Evolutionary conservation across 2,113 vertebrate genomes (phyloP), one percentile per base, ranked within the genome.

Genomic region (Oophaga pumilio): DNA sequence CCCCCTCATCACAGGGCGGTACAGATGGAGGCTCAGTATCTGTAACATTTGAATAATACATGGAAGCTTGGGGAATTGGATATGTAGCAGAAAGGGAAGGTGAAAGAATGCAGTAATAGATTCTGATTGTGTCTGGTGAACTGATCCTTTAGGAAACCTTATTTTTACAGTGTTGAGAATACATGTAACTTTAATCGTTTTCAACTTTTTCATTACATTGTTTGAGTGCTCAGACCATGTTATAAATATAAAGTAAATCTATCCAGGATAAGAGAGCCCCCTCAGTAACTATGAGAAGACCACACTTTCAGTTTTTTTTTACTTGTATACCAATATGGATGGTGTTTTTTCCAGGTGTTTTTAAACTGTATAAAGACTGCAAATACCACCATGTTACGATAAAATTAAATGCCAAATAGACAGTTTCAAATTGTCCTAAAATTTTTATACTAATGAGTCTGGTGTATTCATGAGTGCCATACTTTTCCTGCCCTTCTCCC

Each of bases 31-130:
- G 86, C 73, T 76, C 26, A 26, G 56, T 88, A 76, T 82, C 86
- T 74, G 86, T 74, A 87, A 62, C 86, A 52, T 87, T 28, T 88
- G 79, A 88, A 88, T 88, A 88, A 88, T 88, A 76, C 69, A 88
- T 87, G 78, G 53, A 60, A 83, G 86, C 7, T 43, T 56, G 49
- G 79, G 86, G 79, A 83, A 88, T 82, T 33, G 79, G 86, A 82
- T 88, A 62, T 83, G 86, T 33, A 26, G 49, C 56, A 57, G 78
- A 74, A 87, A 87, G 49, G 28, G 86, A 88, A 82, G 79, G 56
- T 28, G 68, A 87, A 80, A 71, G 43, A 87, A 66, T 62, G 66
- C 84, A 62, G 84, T 28, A 62, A 12, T 74, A 10, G 53, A 26
- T 69, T 69, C 22, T 68, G 49, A 69, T 83, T 83, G 81, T 82